Percentiles rank a stretch among this genome's conserved stretches.
These are phyloP conservation scores for Montipora cactus DNA, from an alignment of 64 coral and sea anemone species.

Conservation along the genomic window DNA sequence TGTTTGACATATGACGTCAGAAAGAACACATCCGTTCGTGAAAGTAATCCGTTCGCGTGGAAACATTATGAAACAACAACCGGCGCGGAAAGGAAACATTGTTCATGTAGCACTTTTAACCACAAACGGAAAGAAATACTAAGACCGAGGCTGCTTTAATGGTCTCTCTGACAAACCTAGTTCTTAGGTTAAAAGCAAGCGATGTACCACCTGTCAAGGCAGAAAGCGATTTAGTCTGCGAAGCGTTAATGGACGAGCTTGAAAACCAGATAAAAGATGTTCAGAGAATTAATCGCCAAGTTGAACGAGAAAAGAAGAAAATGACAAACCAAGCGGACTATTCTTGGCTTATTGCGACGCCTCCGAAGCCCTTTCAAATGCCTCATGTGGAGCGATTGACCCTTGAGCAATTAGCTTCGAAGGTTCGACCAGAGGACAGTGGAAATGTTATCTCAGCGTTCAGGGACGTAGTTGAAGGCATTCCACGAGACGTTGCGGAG, in stretches of 20 bases:
- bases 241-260: constrained; percentile 82
- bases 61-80: too few relatives aligned
- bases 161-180: constrained; percentile 59
- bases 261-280: constrained; percentile 77
- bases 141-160: not conserved
- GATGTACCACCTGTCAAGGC: constrained; percentile 75
- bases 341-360: constrained; percentile 78
- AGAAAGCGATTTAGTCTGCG: constrained; percentile 64
- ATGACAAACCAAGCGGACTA: constrained; percentile 80
- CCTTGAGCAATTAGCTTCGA: constrained; percentile 81
- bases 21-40: too few relatives aligned
- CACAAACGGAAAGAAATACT: too few relatives aligned
- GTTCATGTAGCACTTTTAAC: too few relatives aligned
- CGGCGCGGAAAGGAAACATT: not conserved
- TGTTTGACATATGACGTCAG: not conserved
- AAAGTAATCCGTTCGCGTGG: too few relatives aligned
- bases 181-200: constrained; percentile 42
- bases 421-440: constrained; percentile 83
- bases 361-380: constrained; percentile 65
- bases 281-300: constrained; percentile 55
- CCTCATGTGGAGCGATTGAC: constrained; percentile 74
- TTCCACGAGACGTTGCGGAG: constrained; percentile 57
- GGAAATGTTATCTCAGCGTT: constrained; percentile 81
- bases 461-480: constrained; percentile 68
- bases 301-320: constrained; percentile 72